A percentile compares a stretch with the other conserved stretches of the same genome.
These are phyloP conservation scores for Drosophila baimaii DNA, from an alignment of 1,140 invertebrate species.

Conservation along the genomic window DNA sequence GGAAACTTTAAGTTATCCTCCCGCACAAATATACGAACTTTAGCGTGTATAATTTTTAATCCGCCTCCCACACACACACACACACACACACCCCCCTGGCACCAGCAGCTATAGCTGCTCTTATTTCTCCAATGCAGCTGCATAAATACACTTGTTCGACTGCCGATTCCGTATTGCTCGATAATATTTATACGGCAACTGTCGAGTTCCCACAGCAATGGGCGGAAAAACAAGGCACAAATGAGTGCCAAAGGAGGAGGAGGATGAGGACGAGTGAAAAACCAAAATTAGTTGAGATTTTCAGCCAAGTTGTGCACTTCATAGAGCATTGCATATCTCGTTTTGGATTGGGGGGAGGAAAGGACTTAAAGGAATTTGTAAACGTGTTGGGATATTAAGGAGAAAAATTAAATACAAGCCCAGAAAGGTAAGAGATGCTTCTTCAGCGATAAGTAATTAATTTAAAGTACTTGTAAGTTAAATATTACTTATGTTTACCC, in stretches of 20 bases:
- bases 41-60: slow-evolving; percentile 44
- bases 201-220: slow-evolving; percentile 30
- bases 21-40: slow-evolving; percentile 26
- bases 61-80: background rate
- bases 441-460: too few species aligned
- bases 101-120: background rate
- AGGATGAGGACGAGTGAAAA: background rate
- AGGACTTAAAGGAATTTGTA: too few species aligned
- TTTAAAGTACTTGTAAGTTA: too few species aligned
- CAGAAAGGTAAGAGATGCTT: too few species aligned
- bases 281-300: slow-evolving; percentile 21
- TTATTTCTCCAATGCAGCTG: slow-evolving; percentile 30
- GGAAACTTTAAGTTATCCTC: slow-evolving; percentile 40
- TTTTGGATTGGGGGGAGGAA: background rate
- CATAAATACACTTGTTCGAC: slow-evolving; percentile 33
- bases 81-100: background rate
- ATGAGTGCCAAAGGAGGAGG: background rate
- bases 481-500: too few species aligned
- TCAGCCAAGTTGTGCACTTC: slow-evolving; percentile 7
- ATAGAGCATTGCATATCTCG: background rate
- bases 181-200: slow-evolving; percentile 20
- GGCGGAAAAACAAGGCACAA: background rate
- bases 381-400: too few species aligned
- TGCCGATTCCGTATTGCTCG: slow-evolving; percentile 9
- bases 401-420: too few species aligned